A percentile compares a stretch with the other conserved stretches of the same genome.
Conservation (phyloP, 2,113 vertebrate species). For the Hiodon tergisus region DNA sequence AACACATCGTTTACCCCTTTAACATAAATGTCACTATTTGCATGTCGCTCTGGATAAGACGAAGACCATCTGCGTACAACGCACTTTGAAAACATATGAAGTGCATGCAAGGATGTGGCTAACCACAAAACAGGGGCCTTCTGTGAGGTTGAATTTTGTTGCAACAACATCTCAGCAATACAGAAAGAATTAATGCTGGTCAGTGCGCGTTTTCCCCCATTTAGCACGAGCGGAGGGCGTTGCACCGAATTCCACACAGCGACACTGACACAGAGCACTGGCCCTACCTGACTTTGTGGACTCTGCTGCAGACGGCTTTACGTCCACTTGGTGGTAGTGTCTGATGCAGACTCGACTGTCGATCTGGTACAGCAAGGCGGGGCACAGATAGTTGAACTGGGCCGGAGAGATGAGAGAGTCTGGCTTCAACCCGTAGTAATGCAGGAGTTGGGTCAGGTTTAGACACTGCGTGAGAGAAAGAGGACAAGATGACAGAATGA, state of each 20-base stretch:
- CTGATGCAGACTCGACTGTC: slow-evolving; percentile 88
- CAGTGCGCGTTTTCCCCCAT: too few species aligned
- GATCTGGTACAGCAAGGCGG: slow-evolving; percentile 92
- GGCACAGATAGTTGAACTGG: slow-evolving; percentile 86
- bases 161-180: too few species aligned
- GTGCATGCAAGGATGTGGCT: too few species aligned
- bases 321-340: slow-evolving; percentile 74
- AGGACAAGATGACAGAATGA: slow-evolving; percentile 10
- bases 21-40: too few species aligned
- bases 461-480: slow-evolving; percentile 72
- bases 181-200: too few species aligned
- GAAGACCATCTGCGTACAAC: too few species aligned
- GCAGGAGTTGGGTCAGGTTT: slow-evolving; percentile 85
- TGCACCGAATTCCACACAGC: neutral
- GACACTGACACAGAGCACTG: slow-evolving; percentile 15
- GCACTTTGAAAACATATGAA: too few species aligned
- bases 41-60: too few species aligned
- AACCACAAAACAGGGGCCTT: too few species aligned
- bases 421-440: slow-evolving; percentile 73
- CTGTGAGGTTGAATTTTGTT: too few species aligned
- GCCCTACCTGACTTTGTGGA: slow-evolving; percentile 68
- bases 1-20: too few species aligned
- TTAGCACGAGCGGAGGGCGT: neutral
- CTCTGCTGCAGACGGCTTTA: slow-evolving; percentile 65
- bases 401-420: slow-evolving; percentile 75